A percentile compares a stretch with the other conserved stretches of the same genome.
Conservation (phyloP, 2,888 invertebrate genomes). For the Dolichomitus sp. region DNA sequence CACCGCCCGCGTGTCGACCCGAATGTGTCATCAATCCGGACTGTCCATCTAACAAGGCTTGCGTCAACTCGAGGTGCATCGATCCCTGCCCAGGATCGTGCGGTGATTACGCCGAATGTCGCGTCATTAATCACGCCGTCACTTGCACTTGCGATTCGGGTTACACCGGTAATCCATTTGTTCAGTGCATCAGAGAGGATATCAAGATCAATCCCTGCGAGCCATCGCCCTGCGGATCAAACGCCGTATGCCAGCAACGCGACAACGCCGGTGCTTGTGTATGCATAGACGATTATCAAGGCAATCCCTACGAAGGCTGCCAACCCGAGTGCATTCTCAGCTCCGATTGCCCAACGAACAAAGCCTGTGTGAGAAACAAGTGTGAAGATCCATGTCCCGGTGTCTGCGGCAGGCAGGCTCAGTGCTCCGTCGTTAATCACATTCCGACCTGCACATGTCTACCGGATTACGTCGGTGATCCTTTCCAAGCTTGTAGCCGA, state of each 20-base stretch:
- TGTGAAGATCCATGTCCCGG: conserved; percentile 96
- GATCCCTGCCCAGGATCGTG: conserved; percentile 95
- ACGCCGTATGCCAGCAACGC: conserved; percentile 92
- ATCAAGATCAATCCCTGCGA: conserved; percentile 92
- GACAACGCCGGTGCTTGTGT: conserved; percentile 94
- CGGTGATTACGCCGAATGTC: conserved; percentile 93
- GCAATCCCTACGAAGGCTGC: conserved; percentile 95
- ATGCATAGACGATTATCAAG: conserved; percentile 93
- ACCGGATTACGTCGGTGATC: conserved; percentile 92
- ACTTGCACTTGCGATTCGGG: conserved; percentile 93
- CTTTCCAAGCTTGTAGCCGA: conserved; percentile 88
- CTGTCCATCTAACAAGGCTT: conserved; percentile 92
- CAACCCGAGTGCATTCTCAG: conserved; percentile 95
- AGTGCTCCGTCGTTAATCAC: conserved; percentile 94
- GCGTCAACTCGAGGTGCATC: conserved; percentile 93
- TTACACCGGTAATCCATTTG: conserved; percentile 94
- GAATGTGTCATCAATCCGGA: conserved; percentile 94
- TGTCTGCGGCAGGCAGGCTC: conserved; percentile 93
- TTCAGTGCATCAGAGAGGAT: conserved; percentile 90
- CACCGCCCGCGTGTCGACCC: conserved; percentile 94
- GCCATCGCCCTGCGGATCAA: conserved; percentile 95
- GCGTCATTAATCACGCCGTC: conserved; percentile 93
- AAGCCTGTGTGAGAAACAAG: conserved; percentile 94
- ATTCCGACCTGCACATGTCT: conserved; percentile 94
- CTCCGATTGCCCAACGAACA: conserved; percentile 94